Base-by-base conservation (phyloP, 2,888 invertebrate species). In the Furcula furcula region DNA sequence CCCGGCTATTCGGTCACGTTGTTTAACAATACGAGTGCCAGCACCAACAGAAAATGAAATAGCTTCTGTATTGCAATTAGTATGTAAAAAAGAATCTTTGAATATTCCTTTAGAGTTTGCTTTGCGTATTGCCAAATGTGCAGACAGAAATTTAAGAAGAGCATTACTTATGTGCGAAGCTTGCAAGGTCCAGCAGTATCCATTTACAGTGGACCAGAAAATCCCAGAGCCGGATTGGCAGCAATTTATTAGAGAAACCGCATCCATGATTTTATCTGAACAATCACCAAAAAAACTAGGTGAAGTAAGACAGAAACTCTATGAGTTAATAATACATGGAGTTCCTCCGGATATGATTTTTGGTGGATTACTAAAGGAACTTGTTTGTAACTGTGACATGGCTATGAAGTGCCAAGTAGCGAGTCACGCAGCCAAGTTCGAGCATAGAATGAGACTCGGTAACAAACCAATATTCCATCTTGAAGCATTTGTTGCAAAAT, bases 381-480 rank as follows among this genome's bases (percentile, higher is more conserved):
- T 98, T 37, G 92, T 97, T 2, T 91, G 92, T 50, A 97, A 95
- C 71, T 98, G 98, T 87, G 98, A 98, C 83, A 94, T 95, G 75
- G 91, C 94, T 27, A 90, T 99, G 65, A 97, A 97, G 82, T 92
- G 93, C 5, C 93, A 96, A 80, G 93, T 98, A 3, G 93, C 96
- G 0, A 92, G 93, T 46, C 90, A 93, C 62, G 99, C 99, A 6
- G 97, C 98, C 0, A 91, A 92, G 40, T 98, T 95, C 81, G 98
- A 99, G 74, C 97, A 98, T 72, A 92, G 97, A 54, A 94, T 98
- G 91, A 93, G 95, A 61, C 91, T 94, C 34, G 99, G 99, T 10
- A 96, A 95, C 59, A 99, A 99, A 81, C 93, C 95, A 12, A 98
- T 99, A 60, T 98, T 97, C 67, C 99, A 99, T 76, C 89, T 99